Percentiles rank a stretch among this genome's conserved stretches.
These are phyloP conservation scores for Lycocerus yunnanus DNA, from an alignment of 2,888 invertebrate species.

Conservation along the genomic window DNA sequence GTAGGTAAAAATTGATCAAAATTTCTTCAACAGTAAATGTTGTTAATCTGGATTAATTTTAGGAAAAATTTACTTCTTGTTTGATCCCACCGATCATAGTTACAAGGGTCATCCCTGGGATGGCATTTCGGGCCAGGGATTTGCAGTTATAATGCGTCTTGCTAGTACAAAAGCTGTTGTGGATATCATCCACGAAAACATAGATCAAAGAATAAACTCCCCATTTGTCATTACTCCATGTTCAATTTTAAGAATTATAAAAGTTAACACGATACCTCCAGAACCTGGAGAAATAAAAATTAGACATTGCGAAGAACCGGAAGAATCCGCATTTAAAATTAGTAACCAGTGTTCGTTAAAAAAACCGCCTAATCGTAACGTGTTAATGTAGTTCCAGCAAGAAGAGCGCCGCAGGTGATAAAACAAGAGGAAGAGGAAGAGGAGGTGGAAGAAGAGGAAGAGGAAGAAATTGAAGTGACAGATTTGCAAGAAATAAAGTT, in stretches of 20 bases:
- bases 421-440: not conserved
- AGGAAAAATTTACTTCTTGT: constrained; percentile 41
- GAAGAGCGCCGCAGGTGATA: not conserved
- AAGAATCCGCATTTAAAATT: not conserved
- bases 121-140: constrained; percentile 39
- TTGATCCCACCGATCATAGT: constrained; percentile 50
- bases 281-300: constrained; percentile 4
- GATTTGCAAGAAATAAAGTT: constrained; percentile 1
- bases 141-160: constrained; percentile 42
- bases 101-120: constrained; percentile 43
- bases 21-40: not conserved
- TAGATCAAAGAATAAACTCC: constrained; percentile 28
- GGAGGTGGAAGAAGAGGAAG: constrained; percentile 29
- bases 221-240: constrained; percentile 37
- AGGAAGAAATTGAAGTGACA: constrained; percentile 11
- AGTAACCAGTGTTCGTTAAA: not conserved
- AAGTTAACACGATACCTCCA: constrained; percentile 42
- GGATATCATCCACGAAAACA: constrained; percentile 40
- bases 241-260: constrained; percentile 40
- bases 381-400: not conserved
- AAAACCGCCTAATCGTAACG: not conserved
- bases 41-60: not conserved
- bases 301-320: constrained; percentile 3
- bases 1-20: constrained; percentile 1
- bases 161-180: constrained; percentile 38